Conservation (phyloP, 2,888 invertebrate species). For the Agonum fuliginosum region DNA sequence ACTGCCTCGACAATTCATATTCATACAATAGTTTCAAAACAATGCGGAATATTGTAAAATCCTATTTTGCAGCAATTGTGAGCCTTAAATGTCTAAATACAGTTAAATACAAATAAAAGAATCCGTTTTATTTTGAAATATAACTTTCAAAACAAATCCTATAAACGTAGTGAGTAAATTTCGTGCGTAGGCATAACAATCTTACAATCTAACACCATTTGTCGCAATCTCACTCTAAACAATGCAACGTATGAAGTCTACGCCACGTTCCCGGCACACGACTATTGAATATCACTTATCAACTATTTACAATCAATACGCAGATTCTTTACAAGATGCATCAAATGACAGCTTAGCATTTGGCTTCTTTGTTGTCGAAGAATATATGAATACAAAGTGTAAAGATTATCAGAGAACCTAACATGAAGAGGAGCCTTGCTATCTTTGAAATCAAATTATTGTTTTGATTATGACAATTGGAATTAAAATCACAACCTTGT, state of each 20-base stretch:
- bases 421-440: neutral
- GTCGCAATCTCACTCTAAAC: neutral
- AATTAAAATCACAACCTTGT: too few relatives aligned
- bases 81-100: too few relatives aligned
- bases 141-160: too few relatives aligned
- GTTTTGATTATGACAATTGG: too few relatives aligned
- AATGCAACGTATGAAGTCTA: neutral
- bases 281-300: slow-evolving; percentile 26
- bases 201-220: too few relatives aligned
- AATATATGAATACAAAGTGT: slow-evolving; percentile 36
- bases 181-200: neutral
- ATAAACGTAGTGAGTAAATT: too few relatives aligned
- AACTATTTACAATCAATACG: neutral
- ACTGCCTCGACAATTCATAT: too few relatives aligned
- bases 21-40: too few relatives aligned
- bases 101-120: too few relatives aligned
- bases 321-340: neutral
- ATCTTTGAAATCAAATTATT: neutral
- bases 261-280: slow-evolving; percentile 14
- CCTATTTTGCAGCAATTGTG: too few relatives aligned
- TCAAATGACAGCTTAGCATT: slow-evolving; percentile 35
- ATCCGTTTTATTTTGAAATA: too few relatives aligned
- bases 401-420: neutral
- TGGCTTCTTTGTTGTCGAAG: slow-evolving; percentile 25
- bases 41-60: too few relatives aligned